A percentile compares a stretch with the other conserved stretches of the same genome.
These are phyloP conservation scores for Prolemur simus DNA, from an alignment of 2,113 vertebrate genomes.

Conservation along the genomic window DNA sequence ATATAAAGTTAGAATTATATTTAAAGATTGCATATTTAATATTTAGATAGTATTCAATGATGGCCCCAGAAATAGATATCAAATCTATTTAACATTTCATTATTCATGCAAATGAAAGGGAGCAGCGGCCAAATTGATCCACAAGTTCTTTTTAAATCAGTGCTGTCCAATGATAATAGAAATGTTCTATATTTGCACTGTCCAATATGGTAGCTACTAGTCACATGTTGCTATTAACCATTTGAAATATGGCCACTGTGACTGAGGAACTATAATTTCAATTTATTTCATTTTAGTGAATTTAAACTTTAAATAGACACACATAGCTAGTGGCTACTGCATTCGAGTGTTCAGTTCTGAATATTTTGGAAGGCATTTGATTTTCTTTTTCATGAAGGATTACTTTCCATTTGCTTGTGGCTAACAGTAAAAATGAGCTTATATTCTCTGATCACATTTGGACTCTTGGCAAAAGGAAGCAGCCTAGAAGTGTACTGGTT, in stretches of 20 bases:
- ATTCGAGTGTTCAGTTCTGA: neutral
- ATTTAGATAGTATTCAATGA: neutral
- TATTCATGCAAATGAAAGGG: neutral
- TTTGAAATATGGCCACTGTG: neutral
- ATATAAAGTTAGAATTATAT: slow-evolving; percentile 21
- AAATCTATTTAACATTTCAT: neutral
- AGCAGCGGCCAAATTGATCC: neutral
- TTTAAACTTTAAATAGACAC: neutral
- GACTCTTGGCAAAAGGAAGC: neutral
- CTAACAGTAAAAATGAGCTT: neutral
- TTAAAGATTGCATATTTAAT: neutral
- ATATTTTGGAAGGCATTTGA: neutral
- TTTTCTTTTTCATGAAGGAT: neutral
- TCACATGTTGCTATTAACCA: neutral
- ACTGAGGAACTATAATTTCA: neutral
- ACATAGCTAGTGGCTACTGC: neutral
- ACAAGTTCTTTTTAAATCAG: neutral
- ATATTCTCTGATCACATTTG: neutral
- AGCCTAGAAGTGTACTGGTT: neutral
- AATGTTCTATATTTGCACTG: neutral
- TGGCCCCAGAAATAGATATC: neutral
- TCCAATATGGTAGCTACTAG: neutral
- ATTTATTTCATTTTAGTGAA: neutral
- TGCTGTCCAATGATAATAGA: neutral
- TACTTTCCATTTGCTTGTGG: neutral